These are phyloP conservation scores for Calameuta idolon DNA, from an alignment of 2,888 invertebrate genomes.

Conservation along the genomic window DNA sequence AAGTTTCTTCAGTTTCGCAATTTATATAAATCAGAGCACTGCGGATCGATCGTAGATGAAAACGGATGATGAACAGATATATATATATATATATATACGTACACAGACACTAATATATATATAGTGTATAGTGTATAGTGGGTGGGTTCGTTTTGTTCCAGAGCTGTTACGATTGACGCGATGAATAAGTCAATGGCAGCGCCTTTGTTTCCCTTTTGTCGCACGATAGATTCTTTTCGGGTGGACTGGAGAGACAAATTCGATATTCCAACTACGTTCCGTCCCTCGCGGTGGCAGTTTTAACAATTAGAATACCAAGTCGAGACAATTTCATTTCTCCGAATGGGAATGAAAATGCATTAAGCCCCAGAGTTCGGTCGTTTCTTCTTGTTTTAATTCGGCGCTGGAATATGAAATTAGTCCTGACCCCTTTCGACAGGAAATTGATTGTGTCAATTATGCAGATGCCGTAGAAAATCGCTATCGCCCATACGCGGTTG, in stretches of 20 bases:
- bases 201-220: background rate
- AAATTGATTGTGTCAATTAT: background rate
- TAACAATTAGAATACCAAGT: constrained; percentile 14
- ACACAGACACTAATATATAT: too few relatives aligned
- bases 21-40: background rate
- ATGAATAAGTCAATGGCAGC: background rate
- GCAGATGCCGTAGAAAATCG: background rate
- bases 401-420: constrained; percentile 8
- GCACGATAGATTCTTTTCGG: constrained; percentile 1
- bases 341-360: constrained; percentile 2
- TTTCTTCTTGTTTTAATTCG: background rate
- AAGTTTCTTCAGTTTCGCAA: background rate
- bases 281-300: constrained; percentile 6
- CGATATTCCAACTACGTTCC: constrained; percentile 10
- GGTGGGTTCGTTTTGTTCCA: background rate
- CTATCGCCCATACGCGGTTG: background rate
- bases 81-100: background rate
- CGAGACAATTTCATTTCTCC: constrained; percentile 11
- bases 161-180: background rate
- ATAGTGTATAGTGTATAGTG: background rate
- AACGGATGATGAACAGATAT: background rate
- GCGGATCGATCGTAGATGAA: background rate
- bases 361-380: constrained; percentile 6
- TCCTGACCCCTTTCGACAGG: background rate
- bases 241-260: constrained; percentile 1